Percentiles rank a stretch among this genome's conserved stretches.
phyloP scores from a whole-genome alignment of 2,113 vertebrate genomes.

The Prolemur simus region DNA sequence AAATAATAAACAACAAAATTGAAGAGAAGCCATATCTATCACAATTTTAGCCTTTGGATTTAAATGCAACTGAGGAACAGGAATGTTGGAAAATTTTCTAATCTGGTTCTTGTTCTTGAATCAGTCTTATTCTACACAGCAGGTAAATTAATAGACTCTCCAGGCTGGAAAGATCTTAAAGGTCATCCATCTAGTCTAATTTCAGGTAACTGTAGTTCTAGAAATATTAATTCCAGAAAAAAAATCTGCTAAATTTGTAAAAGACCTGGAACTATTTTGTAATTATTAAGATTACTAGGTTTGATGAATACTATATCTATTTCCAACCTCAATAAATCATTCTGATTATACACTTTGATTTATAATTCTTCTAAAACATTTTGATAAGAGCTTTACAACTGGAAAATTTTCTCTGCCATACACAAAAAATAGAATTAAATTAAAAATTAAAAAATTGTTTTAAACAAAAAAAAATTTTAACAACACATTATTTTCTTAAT shows the following conservation, averaged over 20 bases:
- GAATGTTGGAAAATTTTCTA: conserved; percentile 46
- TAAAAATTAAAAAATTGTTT: conserved; percentile 17
- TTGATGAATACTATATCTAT: conserved; percentile 44
- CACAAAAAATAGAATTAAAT: conserved; percentile 12
- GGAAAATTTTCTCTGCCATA: not conserved
- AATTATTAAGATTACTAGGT: conserved; percentile 40
- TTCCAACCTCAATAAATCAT: conserved; percentile 45
- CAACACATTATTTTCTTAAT: conserved; percentile 2
- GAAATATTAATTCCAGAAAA: conserved; percentile 57
- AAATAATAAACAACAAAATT: conserved; percentile 2
- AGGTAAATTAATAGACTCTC: conserved; percentile 54
- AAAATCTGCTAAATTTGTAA: conserved; percentile 22
- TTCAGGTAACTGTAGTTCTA: conserved; percentile 52
- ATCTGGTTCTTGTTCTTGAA: conserved; percentile 59
- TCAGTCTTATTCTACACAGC: conserved; percentile 9
- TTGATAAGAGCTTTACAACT: conserved; percentile 12
- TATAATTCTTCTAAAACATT: conserved; percentile 47
- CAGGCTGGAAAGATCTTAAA: conserved; percentile 46
- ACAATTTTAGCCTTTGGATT: conserved; percentile 48
- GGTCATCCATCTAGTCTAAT: conserved; percentile 49
- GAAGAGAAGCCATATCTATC: conserved; percentile 19
- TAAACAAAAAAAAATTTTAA: conserved; percentile 4
- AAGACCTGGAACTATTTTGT: conserved; percentile 24
- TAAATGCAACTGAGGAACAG: conserved; percentile 28
- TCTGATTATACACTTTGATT: conserved; percentile 27